Base-by-base conservation (phyloP, 2,888 invertebrate genomes). In the Lissocephala sabroskyi region DNA sequence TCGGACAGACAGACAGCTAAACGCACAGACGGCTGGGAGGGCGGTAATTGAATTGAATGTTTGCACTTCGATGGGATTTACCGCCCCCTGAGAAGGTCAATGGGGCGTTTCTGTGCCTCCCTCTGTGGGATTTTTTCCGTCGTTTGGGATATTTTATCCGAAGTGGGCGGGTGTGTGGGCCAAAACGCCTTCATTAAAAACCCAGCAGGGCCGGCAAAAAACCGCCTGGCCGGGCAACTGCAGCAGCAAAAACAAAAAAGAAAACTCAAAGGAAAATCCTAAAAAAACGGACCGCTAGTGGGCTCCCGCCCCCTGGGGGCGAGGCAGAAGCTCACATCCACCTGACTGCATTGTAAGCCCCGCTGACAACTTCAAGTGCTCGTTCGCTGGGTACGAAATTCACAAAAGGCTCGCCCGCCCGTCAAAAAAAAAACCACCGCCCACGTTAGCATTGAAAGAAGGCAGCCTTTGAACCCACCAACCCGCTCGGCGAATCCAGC, bases 311-410 rank as follows among this genome's bases (percentile, higher is more conserved):
- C n/a, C n/a, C n/a, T n/a, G n/a, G n/a, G n/a, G n/a, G n/a, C n/a
- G n/a, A n/a, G n/a, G n/a, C n/a, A n/a, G n/a, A n/a, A n/a, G n/a
- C n/a, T n/a, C n/a, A n/a, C n/a, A n/a, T n/a, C n/a, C n/a, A n/a
- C n/a, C n/a, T n/a, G n/a, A n/a, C n/a, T n/a, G n/a, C n/a, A 33
- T 51, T 56, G 44, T 51, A 51, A 57, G 52, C 59, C 61, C n/a
- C 50, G 45, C 65, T 61, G 64, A 67, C 65, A 66, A 47, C 65
- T 55, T 59, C 56, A 62, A 73, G 59, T 55, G 74, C 59, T 66
- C 52, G 40, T 45, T 49, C 47, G 32, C 59, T n/a, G n/a, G n/a
- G n/a, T n/a, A n/a, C n/a, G n/a, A 58, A 35, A 45, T 51, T 51
- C 39, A 43, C n/a, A n/a, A 37, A 49, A 42, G 39, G 2, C 2